phyloP scores from a whole-genome alignment of 1,140 invertebrate genomes.

The Brachionus rubens region DNA sequence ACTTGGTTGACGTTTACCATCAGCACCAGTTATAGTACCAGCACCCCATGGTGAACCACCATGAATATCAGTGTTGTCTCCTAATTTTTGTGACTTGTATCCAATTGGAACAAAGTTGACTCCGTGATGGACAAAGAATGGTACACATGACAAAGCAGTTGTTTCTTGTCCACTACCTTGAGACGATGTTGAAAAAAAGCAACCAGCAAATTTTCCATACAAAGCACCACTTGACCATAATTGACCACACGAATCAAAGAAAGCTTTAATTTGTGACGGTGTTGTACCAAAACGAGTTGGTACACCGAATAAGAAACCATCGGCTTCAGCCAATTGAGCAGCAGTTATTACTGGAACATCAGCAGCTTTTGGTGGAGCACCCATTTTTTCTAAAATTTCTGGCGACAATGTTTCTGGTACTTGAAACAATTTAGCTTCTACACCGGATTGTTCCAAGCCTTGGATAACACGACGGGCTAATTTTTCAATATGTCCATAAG shows the following conservation, averaged over 20 bases:
- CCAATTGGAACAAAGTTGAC: constrained; percentile 39
- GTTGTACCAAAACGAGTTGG: constrained; percentile 41
- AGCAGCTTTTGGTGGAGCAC: neutral
- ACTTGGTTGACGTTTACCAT: neutral
- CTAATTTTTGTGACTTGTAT: constrained; percentile 27
- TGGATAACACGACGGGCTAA: neutral
- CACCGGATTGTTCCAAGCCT: constrained; percentile 31
- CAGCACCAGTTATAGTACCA: constrained; percentile 16
- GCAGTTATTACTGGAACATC: constrained; percentile 35
- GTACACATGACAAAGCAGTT: constrained; percentile 45
- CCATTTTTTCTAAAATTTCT: constrained; percentile 40
- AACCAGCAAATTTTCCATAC: constrained; percentile 42
- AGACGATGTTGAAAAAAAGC: constrained; percentile 40
- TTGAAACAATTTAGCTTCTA: constrained; percentile 40
- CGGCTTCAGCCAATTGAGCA: constrained; percentile 32
- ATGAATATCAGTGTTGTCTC: neutral
- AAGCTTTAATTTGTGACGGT: constrained; percentile 41
- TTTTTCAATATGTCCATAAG: constrained; percentile 44
- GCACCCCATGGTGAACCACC: constrained; percentile 42
- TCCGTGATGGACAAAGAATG: constrained; percentile 46
- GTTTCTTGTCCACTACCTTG: constrained; percentile 40
- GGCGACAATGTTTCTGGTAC: constrained; percentile 16
- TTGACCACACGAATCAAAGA: constrained; percentile 45
- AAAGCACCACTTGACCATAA: constrained; percentile 17
- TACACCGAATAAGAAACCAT: constrained; percentile 41